Base-by-base conservation (phyloP, 2,888 invertebrate species). In the Pegoplata infirma region DNA sequence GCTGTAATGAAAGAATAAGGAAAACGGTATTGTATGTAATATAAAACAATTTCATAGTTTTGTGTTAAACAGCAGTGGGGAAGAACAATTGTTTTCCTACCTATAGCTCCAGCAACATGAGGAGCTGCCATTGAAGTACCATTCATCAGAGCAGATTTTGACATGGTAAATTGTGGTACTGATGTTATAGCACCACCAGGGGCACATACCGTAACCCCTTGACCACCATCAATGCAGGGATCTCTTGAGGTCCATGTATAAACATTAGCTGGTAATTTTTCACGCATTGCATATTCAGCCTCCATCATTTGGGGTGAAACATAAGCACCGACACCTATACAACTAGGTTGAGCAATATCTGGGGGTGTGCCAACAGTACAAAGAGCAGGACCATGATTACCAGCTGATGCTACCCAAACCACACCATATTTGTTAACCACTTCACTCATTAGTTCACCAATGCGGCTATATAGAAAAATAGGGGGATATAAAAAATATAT, bases 71-170 rank as follows among this genome's bases (percentile, higher is more conserved):
- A 32, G 4, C 40, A 36, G 36, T 5, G 10, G 36, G 7, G 1
- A 12, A 12, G 4, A 36, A 12, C 19, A 47, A 36, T 17, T 32
- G n/a, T 47, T 7, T 40, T 68, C 82, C 63, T 82, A 86, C 87
- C 94, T 46, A 98, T 93, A 73, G 95, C 95, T 21, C 99, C 99
- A 55, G 97, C 95, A 2, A 97, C 98, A 90, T 98, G 98, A 0
- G 99, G 99, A 0, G 98, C 96, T 8, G 98, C 95, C 99, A 99
- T 99, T 74, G 98, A 98, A 0, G 98, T 99, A 23, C 98, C 99
- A 89, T 98, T 98, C 96, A 98, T 97, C 8, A 99, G 91, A 87
- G 98, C 97, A 40, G 93, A 92, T 85, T 94, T 93, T 76, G 96
- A 91, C 82, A 98, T 91, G 0, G 97, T 97, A 90, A 96, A 99